A percentile compares a stretch with the other conserved stretches of the same genome.
phyloP scores from a whole-genome alignment of 2,888 invertebrate genomes.

The Gnatocerus cornutus region DNA sequence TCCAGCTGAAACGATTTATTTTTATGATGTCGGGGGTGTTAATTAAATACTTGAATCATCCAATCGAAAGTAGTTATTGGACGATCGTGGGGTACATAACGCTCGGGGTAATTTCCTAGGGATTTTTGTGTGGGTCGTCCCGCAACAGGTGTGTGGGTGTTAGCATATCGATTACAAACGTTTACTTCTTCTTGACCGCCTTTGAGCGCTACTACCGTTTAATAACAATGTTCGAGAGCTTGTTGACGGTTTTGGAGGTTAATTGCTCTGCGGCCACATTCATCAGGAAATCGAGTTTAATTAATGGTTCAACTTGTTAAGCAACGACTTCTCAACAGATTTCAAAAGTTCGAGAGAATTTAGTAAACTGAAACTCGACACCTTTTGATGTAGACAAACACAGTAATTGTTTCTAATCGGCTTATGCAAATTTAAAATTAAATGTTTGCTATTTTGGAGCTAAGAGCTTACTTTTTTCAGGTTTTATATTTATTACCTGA shows the following conservation, averaged over 20 bases:
- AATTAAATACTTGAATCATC: constrained; percentile 21
- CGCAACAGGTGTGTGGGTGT: constrained; percentile 51
- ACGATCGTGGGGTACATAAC: constrained; percentile 16
- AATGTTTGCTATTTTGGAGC: no score
- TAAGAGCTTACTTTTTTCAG: no score
- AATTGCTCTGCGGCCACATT: constrained; percentile 7
- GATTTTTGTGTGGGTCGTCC: constrained; percentile 39
- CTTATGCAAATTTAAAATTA: no score
- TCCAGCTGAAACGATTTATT: constrained; percentile 22
- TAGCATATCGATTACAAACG: constrained; percentile 44
- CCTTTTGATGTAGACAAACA: no score
- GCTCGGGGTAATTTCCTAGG: constrained; percentile 13
- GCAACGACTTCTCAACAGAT: no score
- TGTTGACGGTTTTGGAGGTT: constrained; percentile 11
- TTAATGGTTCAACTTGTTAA: not conserved
- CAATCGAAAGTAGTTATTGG: constrained; percentile 13
- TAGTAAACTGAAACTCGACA: no score
- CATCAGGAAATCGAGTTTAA: constrained; percentile 9
- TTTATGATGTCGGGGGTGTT: constrained; percentile 26
- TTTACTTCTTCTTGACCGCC: constrained; percentile 46
- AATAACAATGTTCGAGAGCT: constrained; percentile 19
- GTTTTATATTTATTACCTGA: no score
- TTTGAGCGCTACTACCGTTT: constrained; percentile 30
- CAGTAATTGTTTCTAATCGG: no score
- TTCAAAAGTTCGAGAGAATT: no score